phyloP scores from a whole-genome alignment of 2,888 invertebrate genomes.

The Hymenopus coronatus region DNA sequence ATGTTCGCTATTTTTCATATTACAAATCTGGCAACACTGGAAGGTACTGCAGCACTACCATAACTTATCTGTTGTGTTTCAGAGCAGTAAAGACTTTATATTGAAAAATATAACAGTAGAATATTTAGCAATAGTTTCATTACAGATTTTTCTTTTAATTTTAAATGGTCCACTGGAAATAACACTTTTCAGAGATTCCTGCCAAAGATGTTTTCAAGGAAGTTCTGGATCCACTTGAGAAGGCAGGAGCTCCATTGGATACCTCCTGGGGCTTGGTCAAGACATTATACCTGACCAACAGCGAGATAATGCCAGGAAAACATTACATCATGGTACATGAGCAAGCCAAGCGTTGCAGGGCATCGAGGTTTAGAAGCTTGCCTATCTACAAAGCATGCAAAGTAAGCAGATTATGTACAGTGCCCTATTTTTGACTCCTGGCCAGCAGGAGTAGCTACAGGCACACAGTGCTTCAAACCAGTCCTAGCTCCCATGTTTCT shows the following conservation, averaged over 20 bases:
- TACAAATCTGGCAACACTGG: too few relatives aligned
- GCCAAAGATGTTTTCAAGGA: conserved; percentile 59
- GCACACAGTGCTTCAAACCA: too few relatives aligned
- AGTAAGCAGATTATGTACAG: conserved; percentile 42
- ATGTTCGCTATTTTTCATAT: too few relatives aligned
- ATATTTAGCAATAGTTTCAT: not conserved
- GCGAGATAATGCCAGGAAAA: conserved; percentile 74
- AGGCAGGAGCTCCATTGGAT: conserved; percentile 68
- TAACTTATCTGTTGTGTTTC: too few relatives aligned
- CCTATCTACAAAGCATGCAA: conserved; percentile 67
- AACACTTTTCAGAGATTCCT: not conserved
- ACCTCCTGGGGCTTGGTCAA: conserved; percentile 86
- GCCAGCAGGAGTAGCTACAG: too few relatives aligned
- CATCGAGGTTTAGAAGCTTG: conserved; percentile 68
- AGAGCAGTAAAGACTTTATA: too few relatives aligned
- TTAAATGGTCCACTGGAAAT: too few relatives aligned
- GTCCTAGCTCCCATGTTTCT: too few relatives aligned
- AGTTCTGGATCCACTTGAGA: conserved; percentile 72
- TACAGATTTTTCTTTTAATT: not conserved
- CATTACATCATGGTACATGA: conserved; percentile 76
- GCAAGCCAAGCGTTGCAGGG: conserved; percentile 70
- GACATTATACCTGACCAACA: conserved; percentile 75
- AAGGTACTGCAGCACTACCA: too few relatives aligned
- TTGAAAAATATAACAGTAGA: too few relatives aligned
- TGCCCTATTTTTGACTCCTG: too few relatives aligned